phyloP scores from a whole-genome alignment of 2,797 vertebrate species.

The Diplodus puntazzo region DNA sequence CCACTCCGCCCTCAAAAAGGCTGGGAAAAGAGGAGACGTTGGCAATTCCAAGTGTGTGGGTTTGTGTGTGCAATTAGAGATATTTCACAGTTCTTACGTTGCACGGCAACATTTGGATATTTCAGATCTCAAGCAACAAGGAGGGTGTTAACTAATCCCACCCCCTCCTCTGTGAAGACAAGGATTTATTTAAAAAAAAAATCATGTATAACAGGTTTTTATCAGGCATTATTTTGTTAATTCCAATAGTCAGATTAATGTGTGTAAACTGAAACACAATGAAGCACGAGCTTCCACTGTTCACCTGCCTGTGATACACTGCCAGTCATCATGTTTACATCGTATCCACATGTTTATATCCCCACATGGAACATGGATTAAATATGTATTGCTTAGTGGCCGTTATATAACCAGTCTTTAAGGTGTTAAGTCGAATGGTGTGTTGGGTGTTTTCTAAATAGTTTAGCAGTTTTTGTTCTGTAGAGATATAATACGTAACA shows the following conservation, averaged over 20 bases:
- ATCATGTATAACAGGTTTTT: conserved; percentile 39
- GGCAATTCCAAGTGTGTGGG: conserved; percentile 79
- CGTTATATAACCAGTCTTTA: background rate
- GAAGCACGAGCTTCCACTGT: background rate
- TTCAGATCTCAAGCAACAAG: conserved; percentile 47
- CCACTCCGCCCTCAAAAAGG: conserved; percentile 54
- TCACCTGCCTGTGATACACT: conserved; percentile 3
- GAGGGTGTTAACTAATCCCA: conserved; percentile 50
- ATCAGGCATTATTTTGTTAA: conserved; percentile 39
- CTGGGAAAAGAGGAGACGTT: conserved; percentile 70
- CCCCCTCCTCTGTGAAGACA: conserved; percentile 30
- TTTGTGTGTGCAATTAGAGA: conserved; percentile 57
- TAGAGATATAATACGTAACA: too few relatives aligned
- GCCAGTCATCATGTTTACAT: conserved; percentile 5
- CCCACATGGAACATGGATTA: background rate
- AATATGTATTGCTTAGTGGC: background rate
- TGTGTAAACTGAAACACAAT: conserved; percentile 26
- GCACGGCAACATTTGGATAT: conserved; percentile 44
- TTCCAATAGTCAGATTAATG: conserved; percentile 36
- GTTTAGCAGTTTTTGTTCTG: background rate
- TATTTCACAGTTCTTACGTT: conserved; percentile 54
- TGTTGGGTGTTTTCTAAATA: background rate
- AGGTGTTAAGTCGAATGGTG: background rate
- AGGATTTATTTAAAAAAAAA: conserved; percentile 31
- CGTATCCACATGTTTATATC: background rate